phyloP scores from a whole-genome alignment of 1,140 invertebrate species.

The Lethrus apterus region DNA sequence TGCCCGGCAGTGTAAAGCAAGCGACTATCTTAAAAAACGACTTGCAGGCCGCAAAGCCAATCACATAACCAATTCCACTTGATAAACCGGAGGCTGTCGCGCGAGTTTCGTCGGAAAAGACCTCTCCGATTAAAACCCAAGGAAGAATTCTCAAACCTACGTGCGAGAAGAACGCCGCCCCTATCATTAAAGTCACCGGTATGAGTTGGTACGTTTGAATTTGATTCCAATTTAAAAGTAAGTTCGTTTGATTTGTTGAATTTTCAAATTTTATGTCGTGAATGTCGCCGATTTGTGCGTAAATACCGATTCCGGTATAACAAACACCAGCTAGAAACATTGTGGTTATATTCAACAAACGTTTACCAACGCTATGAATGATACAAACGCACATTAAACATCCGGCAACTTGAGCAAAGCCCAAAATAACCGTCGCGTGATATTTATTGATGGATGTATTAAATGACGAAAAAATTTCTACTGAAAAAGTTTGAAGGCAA shows the following conservation, averaged over 20 bases:
- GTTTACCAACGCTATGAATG: slow-evolving; percentile 63
- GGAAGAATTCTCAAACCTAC: slow-evolving; percentile 60
- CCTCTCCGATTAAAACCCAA: slow-evolving; percentile 70
- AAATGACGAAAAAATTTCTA: slow-evolving; percentile 59
- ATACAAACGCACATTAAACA: slow-evolving; percentile 53
- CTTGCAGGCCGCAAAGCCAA: slow-evolving; percentile 64
- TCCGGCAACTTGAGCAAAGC: slow-evolving; percentile 58
- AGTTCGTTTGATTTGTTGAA: too few relatives aligned
- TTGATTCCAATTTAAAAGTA: neutral
- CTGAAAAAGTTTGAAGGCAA: slow-evolving; percentile 62
- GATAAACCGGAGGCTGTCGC: slow-evolving; percentile 58
- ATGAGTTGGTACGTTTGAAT: slow-evolving; percentile 50
- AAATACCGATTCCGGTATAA: slow-evolving; percentile 51
- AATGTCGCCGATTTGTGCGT: slow-evolving; percentile 43
- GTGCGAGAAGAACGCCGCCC: slow-evolving; percentile 58
- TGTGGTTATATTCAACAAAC: slow-evolving; percentile 58
- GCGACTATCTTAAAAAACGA: slow-evolving; percentile 56
- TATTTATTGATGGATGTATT: slow-evolving; percentile 65
- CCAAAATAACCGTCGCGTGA: slow-evolving; percentile 61
- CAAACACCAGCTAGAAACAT: slow-evolving; percentile 53
- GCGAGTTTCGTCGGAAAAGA: slow-evolving; percentile 54
- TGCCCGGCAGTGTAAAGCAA: slow-evolving; percentile 53
- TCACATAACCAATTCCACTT: slow-evolving; percentile 61
- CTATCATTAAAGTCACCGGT: slow-evolving; percentile 55
- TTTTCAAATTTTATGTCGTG: slow-evolving; percentile 16